Percentiles rank a stretch among this genome's conserved stretches.
Conservation (phyloP, 2,113 vertebrate species). For the Sphaerodactylus townsendi region DNA sequence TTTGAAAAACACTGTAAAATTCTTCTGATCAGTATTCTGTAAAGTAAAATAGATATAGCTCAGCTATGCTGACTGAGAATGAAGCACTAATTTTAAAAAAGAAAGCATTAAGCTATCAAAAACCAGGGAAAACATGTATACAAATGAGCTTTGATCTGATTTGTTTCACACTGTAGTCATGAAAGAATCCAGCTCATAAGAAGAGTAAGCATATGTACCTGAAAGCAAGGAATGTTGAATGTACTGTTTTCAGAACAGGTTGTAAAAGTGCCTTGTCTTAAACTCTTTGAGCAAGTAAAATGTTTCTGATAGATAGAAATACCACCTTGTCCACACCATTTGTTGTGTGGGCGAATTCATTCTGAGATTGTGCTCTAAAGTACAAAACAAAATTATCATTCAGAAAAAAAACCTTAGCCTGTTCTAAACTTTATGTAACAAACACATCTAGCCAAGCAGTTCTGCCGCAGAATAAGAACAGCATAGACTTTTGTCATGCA, state of each 20-base stretch:
- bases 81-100: not conserved
- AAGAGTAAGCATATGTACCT: not conserved
- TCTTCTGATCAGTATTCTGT: not conserved
- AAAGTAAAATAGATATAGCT: not conserved
- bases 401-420: conserved; percentile 34
- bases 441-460: not conserved
- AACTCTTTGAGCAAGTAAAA: conserved; percentile 4
- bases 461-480: not conserved
- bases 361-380: conserved; percentile 61
- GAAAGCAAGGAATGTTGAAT: not conserved
- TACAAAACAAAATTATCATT: conserved; percentile 60
- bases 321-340: conserved; percentile 15
- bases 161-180: not conserved
- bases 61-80: not conserved
- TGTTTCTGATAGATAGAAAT: conserved; percentile 9
- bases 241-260: not conserved
- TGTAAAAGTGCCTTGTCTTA: not conserved
- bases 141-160: not conserved
- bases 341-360: conserved; percentile 24
- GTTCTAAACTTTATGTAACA: not conserved
- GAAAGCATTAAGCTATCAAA: not conserved
- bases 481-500: not conserved
- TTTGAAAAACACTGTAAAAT: not conserved
- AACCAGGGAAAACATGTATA: not conserved
- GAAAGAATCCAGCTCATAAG: not conserved